Base-by-base conservation (phyloP, 2,113 vertebrate genomes). In the Notothenia coriiceps region DNA sequence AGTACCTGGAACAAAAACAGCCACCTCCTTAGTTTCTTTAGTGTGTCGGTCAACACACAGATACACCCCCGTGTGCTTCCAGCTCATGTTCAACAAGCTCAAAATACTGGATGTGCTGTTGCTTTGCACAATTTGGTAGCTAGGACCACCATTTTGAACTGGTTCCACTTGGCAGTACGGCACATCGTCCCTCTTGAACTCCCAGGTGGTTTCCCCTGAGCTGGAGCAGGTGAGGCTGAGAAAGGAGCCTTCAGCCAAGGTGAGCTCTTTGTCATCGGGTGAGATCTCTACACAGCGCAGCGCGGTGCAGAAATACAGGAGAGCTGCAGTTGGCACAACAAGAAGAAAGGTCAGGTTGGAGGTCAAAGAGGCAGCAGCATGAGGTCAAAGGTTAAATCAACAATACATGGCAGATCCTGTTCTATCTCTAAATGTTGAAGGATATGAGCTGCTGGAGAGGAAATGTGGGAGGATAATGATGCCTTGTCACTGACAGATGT, bases 1-100 rank as follows among this genome's bases (percentile, higher is more conserved):
- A 43, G 47, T 61, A 99, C 98, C 97, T 94, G 98, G 97, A 52
- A 99, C 97, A 5, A 97, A 99, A 71, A 99, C 89, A 25, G 96
- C 94, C 22, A 98, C 88, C 77, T 97, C 96, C 0, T 4, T 66
- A 0, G 63, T 67, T 62, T 96, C 95, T 54, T 89, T 91, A 9
- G 82, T 70, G 15, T 20, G 71, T 0, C 15, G 82, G 84, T 96
- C 94, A 18, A 59, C 7, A 59, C 98, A 99, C 0, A 82, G 64
- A 63, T 99, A 99, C 60, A 97, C 95, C 7, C 97, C 97, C 0
- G 97, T 98, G 88, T 98, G 92, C 2, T 71, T 86, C 87, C 97
- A 97, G 0, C 92, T 96, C 80, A 97, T 94, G 0, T 95, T 94
- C 70, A 73, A 73, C 70, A 99, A 92, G 0, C 87, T 95, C 63